Percentiles rank a stretch among this genome's conserved stretches.
Evolutionary conservation across 2,888 invertebrate species (phyloP).

Genomic region (Cheilosia urbana): DNA sequence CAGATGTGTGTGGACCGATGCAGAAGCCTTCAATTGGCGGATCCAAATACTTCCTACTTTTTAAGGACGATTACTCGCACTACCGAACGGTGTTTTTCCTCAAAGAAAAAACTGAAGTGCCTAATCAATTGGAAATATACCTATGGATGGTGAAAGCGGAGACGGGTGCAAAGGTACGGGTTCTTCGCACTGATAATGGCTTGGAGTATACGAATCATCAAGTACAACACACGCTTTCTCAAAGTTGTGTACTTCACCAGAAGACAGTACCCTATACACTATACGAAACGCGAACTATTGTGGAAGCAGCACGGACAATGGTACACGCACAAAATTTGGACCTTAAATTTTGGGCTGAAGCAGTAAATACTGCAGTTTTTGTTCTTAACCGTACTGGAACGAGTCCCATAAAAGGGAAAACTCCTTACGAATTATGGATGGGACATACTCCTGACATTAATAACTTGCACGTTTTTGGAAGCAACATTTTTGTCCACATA

Average conservation of each 20-base stretch:
- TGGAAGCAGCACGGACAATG: conserved; percentile 78
- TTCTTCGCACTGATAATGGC: conserved; percentile 77
- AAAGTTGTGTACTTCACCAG: conserved; percentile 74
- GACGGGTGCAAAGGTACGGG: conserved; percentile 55
- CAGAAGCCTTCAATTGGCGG: conserved; percentile 30
- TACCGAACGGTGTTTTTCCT: conserved; percentile 26
- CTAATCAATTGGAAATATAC: conserved; percentile 6
- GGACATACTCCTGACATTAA: conserved; percentile 27
- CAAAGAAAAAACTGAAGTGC: conserved; percentile 47
- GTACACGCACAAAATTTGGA: conserved; percentile 71
- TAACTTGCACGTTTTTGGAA: conserved; percentile 44
- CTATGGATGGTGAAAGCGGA: conserved; percentile 62
- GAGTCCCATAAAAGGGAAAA: conserved; percentile 71
- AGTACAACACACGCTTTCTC: conserved; percentile 70
- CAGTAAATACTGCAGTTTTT: conserved; percentile 77
- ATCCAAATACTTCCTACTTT: neutral
- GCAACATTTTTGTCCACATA: conserved; percentile 41
- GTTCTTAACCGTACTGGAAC: conserved; percentile 79
- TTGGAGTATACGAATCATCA: conserved; percentile 76
- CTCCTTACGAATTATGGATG: conserved; percentile 77
- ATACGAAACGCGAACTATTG: conserved; percentile 79
- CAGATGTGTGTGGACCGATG: conserved; percentile 76
- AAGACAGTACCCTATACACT: conserved; percentile 78
- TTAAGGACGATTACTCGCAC: neutral
- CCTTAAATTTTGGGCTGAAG: conserved; percentile 80